Evolutionary conservation across 2,797 vertebrate genomes (phyloP).

Genomic region (Poeciliopsis infans): DNA sequence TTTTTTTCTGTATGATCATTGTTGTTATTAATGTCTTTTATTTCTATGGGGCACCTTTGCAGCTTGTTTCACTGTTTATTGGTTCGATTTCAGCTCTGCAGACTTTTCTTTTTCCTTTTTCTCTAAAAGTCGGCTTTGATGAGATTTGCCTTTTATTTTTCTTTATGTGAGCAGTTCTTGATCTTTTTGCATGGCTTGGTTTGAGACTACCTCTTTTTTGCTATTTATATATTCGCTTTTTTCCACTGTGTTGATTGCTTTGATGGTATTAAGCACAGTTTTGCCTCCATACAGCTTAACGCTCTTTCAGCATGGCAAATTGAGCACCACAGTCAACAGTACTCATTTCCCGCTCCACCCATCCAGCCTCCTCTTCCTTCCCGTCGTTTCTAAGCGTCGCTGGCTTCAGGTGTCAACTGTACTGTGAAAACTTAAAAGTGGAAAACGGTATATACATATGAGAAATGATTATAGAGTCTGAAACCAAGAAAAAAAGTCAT

Average conservation of each 20-base stretch:
- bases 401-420: slow-evolving; percentile 89
- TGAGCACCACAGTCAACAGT: slow-evolving; percentile 78
- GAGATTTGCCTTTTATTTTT: slow-evolving; percentile 64
- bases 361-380: slow-evolving; percentile 70
- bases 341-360: slow-evolving; percentile 81
- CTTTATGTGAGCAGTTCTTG: slow-evolving; percentile 74
- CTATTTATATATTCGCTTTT: slow-evolving; percentile 71
- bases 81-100: slow-evolving; percentile 72
- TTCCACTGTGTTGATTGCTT: slow-evolving; percentile 76
- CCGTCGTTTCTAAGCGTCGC: slow-evolving; percentile 71
- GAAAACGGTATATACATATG: slow-evolving; percentile 16
- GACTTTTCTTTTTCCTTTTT: slow-evolving; percentile 56
- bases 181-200: slow-evolving; percentile 84
- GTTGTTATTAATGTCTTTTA: slow-evolving; percentile 67
- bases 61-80: slow-evolving; percentile 70
- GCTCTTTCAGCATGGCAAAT: slow-evolving; percentile 80
- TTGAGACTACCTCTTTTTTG: slow-evolving; percentile 59
- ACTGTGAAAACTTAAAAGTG: slow-evolving; percentile 84
- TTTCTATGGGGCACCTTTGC: slow-evolving; percentile 68
- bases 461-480: slow-evolving; percentile 33
- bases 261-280: slow-evolving; percentile 83
- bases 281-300: slow-evolving; percentile 77
- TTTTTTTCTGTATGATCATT: slow-evolving; percentile 66
- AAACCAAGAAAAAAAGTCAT: slow-evolving; percentile 35
- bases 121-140: slow-evolving; percentile 52